Evolutionary conservation across 2,113 vertebrate genomes (phyloP).

Genomic region (Chaetura pelagica): DNA sequence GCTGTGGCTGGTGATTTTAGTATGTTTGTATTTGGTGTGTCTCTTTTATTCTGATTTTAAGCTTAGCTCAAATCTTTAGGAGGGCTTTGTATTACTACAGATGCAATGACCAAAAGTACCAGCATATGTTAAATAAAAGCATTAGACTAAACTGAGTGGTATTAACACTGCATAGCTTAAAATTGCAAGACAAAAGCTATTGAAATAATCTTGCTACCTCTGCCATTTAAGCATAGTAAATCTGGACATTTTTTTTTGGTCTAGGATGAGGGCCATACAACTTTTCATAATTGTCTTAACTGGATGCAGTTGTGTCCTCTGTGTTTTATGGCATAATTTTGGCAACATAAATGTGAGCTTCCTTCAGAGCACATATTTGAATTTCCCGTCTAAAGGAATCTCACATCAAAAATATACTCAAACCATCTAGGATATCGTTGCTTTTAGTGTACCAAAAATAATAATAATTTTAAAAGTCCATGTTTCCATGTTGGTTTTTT

Average conservation of each 20-base stretch:
- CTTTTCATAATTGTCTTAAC: background rate
- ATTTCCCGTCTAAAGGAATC: background rate
- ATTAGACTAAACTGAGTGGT: background rate
- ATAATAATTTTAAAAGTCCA: background rate
- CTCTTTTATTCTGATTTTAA: conserved; percentile 8
- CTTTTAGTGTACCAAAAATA: background rate
- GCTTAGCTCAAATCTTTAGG: background rate
- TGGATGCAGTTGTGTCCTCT: background rate
- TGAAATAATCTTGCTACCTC: background rate
- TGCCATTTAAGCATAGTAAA: background rate
- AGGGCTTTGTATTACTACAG: background rate
- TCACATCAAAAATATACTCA: background rate
- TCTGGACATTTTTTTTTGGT: background rate
- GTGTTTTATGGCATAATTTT: background rate
- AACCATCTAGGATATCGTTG: background rate
- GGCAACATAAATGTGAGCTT: background rate
- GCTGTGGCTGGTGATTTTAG: background rate
- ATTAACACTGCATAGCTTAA: background rate
- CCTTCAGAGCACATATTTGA: background rate
- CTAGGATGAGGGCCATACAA: background rate
- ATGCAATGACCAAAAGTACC: background rate
- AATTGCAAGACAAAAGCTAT: background rate
- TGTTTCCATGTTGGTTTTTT: background rate
- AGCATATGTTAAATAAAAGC: background rate
- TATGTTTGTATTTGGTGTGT: rapidly evolving